Conservation (phyloP, 1,140 invertebrate genomes). For the Euglossa dilemma region DNA sequence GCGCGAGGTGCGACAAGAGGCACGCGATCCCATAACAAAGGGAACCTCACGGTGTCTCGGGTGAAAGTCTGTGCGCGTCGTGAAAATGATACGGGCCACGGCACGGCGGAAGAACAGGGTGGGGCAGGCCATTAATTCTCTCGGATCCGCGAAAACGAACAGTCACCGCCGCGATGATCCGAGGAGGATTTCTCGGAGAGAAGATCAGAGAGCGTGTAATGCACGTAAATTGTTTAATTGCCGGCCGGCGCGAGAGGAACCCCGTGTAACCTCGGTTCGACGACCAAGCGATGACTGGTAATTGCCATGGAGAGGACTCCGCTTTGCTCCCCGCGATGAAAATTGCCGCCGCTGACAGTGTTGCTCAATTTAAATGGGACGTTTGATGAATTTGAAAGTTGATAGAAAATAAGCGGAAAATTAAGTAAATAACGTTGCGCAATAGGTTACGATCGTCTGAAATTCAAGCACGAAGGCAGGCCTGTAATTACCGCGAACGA, state of each 20-base stretch:
- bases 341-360: neutral
- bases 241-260: too few relatives aligned
- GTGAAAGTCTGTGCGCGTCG: constrained; percentile 72
- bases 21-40: constrained; percentile 62
- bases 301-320: neutral
- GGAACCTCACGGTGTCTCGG: constrained; percentile 34
- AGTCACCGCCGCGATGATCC: constrained; percentile 10
- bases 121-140: constrained; percentile 68
- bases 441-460: constrained; percentile 2
- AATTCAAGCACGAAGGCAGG: neutral
- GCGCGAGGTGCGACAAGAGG: constrained; percentile 48
- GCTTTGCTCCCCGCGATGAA: neutral
- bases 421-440: neutral
- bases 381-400: neutral
- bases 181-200: neutral
- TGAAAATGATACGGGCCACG: constrained; percentile 59
- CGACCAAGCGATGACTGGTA: neutral
- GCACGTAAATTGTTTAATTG: constrained; percentile 24
- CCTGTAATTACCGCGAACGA: neutral
- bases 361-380: neutral
- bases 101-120: neutral
- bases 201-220: neutral
- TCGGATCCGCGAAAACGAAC: constrained; percentile 54
- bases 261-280: neutral
- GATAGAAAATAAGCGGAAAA: constrained; percentile 12